phyloP scores from a whole-genome alignment of 1,140 invertebrate species.

The Copidosoma floridanum region DNA sequence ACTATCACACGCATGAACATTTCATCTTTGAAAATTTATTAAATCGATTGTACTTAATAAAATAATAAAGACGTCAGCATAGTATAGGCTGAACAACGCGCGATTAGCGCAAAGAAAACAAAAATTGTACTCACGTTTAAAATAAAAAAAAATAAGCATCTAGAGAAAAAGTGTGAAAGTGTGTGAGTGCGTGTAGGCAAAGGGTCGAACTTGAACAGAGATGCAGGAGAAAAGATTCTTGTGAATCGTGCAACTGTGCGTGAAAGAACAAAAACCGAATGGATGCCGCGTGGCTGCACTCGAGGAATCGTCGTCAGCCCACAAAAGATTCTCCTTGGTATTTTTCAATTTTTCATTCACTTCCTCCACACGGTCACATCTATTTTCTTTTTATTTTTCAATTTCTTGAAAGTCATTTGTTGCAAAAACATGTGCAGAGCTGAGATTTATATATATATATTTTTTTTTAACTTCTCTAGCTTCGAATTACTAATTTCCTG shows the following conservation, averaged over 20 bases:
- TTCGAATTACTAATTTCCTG: no score
- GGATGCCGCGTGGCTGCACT: neutral
- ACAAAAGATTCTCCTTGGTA: neutral
- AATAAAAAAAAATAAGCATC: neutral
- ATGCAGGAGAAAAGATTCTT: neutral
- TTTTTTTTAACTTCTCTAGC: no score
- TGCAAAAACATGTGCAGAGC: neutral
- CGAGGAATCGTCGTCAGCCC: neutral
- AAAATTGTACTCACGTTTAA: no score
- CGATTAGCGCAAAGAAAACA: neutral
- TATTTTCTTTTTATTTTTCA: neutral
- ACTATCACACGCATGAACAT: no score
- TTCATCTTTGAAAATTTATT: neutral
- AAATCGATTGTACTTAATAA: constrained; percentile 10
- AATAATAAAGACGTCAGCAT: neutral
- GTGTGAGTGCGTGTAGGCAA: neutral
- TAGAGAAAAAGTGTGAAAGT: neutral
- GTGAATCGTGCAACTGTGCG: neutral
- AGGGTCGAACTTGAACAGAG: neutral
- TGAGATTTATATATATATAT: no score
- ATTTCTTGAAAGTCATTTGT: neutral
- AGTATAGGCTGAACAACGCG: constrained; percentile 5
- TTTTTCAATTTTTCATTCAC: no score
- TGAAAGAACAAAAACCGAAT: neutral
- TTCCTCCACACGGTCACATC: no score